A percentile compares a stretch with the other conserved stretches of the same genome.
Evolutionary conservation across 1,140 invertebrate species (phyloP).

Genomic region (Drosophila saltans): DNA sequence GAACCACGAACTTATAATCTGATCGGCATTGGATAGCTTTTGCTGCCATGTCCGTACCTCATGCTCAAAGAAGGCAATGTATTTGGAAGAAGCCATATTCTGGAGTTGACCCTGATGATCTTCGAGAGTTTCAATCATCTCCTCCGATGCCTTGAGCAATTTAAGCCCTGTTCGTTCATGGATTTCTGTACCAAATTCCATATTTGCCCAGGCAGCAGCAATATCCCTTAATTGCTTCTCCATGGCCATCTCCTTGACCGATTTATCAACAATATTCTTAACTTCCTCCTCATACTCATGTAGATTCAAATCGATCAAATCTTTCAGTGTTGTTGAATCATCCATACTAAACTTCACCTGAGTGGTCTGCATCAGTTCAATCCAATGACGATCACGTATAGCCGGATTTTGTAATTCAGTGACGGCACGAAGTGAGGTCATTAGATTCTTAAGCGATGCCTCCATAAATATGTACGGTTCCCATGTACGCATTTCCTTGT

Average conservation of each 20-base stretch:
- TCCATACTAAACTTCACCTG: conserved; percentile 91
- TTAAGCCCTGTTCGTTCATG: conserved; percentile 92
- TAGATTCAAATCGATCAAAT: conserved; percentile 93
- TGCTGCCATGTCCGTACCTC: conserved; percentile 96
- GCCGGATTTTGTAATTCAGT: conserved; percentile 97
- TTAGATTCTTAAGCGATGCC: conserved; percentile 91
- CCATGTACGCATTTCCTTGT: conserved; percentile 95
- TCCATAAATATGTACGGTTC: conserved; percentile 87
- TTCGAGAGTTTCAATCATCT: conserved; percentile 96
- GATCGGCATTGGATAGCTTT: conserved; percentile 94
- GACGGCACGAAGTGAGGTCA: conserved; percentile 94
- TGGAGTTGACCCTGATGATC: conserved; percentile 97
- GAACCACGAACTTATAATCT: conserved; percentile 93
- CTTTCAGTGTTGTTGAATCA: conserved; percentile 91
- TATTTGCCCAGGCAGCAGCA: conserved; percentile 90
- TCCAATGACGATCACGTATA: conserved; percentile 96
- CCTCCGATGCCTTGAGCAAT: conserved; percentile 92
- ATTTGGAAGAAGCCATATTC: conserved; percentile 96
- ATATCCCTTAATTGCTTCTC: conserved; percentile 93
- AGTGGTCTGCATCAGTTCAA: conserved; percentile 95
- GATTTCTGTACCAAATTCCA: conserved; percentile 92
- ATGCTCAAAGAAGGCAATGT: conserved; percentile 92
- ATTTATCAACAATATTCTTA: conserved; percentile 96
- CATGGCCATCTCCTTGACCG: conserved; percentile 97
- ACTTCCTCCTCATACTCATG: conserved; percentile 97